A percentile compares a stretch with the other conserved stretches of the same genome.
phyloP scores from a whole-genome alignment of 2,888 invertebrate genomes.

The Cosmopolites sordidus region DNA sequence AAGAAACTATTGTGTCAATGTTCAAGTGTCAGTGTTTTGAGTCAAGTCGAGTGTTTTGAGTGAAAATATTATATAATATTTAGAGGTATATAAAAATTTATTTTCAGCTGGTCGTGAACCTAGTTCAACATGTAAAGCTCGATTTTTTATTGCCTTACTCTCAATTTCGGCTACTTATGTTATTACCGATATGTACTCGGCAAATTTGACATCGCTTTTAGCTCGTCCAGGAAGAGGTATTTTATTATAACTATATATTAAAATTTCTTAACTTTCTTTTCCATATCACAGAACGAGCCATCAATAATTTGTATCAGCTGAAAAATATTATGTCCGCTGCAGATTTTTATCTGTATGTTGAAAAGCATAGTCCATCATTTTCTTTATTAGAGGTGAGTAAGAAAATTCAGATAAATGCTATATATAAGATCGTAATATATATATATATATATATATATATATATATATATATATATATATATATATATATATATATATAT shows the following conservation, averaged over 20 bases:
- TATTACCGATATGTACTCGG: slow-evolving; percentile 74
- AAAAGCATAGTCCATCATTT: slow-evolving; percentile 68
- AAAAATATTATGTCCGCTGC: slow-evolving; percentile 62
- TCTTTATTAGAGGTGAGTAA: slow-evolving; percentile 62
- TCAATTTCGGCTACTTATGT: slow-evolving; percentile 75
- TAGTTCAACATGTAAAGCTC: slow-evolving; percentile 61
- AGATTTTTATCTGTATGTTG: slow-evolving; percentile 65
- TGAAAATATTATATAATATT: no score
- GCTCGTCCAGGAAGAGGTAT: slow-evolving; percentile 62
- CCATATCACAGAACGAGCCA: slow-evolving; percentile 56
- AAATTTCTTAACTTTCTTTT: no score
- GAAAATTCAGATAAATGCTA: no score
- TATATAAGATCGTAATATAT: no score
- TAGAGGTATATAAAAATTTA: no score
- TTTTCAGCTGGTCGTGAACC: slow-evolving; percentile 56
- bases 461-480: no score
- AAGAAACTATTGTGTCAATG: no score
- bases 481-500: no score
- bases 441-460: no score
- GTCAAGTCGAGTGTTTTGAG: no score
- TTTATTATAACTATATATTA: no score
- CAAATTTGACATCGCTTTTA: slow-evolving; percentile 69
- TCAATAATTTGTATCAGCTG: slow-evolving; percentile 61
- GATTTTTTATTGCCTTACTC: slow-evolving; percentile 64
- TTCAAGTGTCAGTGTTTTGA: no score